phyloP scores from a whole-genome alignment of 2,888 invertebrate genomes.

The Lysandra bellargus region DNA sequence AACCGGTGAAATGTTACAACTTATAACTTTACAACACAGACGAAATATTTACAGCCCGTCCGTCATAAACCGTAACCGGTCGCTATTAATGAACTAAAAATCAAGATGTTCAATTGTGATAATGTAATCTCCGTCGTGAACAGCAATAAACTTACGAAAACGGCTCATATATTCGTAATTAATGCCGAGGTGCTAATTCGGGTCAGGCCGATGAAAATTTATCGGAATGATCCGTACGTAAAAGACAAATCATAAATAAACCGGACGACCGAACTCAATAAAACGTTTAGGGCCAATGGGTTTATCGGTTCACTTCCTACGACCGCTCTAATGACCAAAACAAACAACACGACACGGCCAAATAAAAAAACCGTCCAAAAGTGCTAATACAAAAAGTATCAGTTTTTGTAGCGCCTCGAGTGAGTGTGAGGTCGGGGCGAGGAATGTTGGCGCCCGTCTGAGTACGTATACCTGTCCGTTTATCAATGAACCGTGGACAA shows the following conservation, averaged over 20 bases:
- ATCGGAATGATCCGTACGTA: slow-evolving; percentile 33
- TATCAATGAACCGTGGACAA: slow-evolving; percentile 78
- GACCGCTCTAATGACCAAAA: slow-evolving; percentile 77
- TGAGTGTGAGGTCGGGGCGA: slow-evolving; percentile 79
- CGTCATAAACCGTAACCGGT: slow-evolving; percentile 70
- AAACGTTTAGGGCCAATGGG: slow-evolving; percentile 77
- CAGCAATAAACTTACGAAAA: slow-evolving; percentile 65
- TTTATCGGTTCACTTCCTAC: slow-evolving; percentile 79
- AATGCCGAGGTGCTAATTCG: slow-evolving; percentile 58
- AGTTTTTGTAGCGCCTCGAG: slow-evolving; percentile 75
- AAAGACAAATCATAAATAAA: slow-evolving; percentile 49
- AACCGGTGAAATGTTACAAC: slow-evolving; percentile 45
- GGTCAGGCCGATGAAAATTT: slow-evolving; percentile 32
- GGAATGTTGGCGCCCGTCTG: slow-evolving; percentile 81
- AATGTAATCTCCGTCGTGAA: slow-evolving; percentile 47
- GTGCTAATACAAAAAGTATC: slow-evolving; percentile 77
- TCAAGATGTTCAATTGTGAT: slow-evolving; percentile 51
- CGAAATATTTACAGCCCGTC: slow-evolving; percentile 58
- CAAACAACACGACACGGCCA: slow-evolving; percentile 77
- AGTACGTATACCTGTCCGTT: slow-evolving; percentile 80
- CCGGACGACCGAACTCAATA: slow-evolving; percentile 77
- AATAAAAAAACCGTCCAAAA: slow-evolving; percentile 68
- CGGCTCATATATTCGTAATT: slow-evolving; percentile 37
- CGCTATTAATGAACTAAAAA: slow-evolving; percentile 49
- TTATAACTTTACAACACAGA: slow-evolving; percentile 35